These are phyloP conservation scores for Campoplex capitator DNA, from an alignment of 2,888 invertebrate genomes.

Conservation along the genomic window DNA sequence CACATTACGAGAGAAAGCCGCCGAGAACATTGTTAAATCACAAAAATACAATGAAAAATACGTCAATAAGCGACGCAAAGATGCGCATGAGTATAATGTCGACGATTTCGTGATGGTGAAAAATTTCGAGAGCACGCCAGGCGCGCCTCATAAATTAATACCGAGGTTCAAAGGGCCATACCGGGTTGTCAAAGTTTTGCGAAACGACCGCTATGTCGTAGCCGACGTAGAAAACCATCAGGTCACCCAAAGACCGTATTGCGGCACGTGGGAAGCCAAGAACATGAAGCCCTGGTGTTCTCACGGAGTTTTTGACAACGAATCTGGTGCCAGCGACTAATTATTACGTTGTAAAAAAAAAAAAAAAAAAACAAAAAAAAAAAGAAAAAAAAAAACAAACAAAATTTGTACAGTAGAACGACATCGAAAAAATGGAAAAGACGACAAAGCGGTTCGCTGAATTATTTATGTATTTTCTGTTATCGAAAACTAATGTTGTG, in stretches of 20 bases:
- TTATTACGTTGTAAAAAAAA: too few species aligned
- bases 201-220: slow-evolving; percentile 70
- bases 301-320: background rate
- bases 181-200: slow-evolving; percentile 55
- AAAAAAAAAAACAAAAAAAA: too few species aligned
- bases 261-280: slow-evolving; percentile 65
- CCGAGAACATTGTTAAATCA: slow-evolving; percentile 16
- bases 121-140: slow-evolving; percentile 44
- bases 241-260: slow-evolving; percentile 63
- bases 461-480: too few species aligned
- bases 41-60: slow-evolving; percentile 3
- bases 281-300: slow-evolving; percentile 25
- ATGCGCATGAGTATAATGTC: slow-evolving; percentile 55
- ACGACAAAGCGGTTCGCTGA: too few species aligned
- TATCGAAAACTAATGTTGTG: too few species aligned
- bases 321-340: too few species aligned
- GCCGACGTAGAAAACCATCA: slow-evolving; percentile 67
- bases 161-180: slow-evolving; percentile 70
- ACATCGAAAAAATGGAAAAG: too few species aligned
- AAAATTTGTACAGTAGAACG: too few species aligned
- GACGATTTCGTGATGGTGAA: slow-evolving; percentile 64
- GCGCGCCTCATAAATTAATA: slow-evolving; percentile 67
- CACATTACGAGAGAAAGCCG: slow-evolving; percentile 33
- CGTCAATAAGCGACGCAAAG: slow-evolving; percentile 68
- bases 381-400: too few species aligned